Evolutionary conservation across 1,140 invertebrate species (phyloP), one percentile per base, ranked within the genome.

Genomic region (Trypoxylus dichotomus): DNA sequence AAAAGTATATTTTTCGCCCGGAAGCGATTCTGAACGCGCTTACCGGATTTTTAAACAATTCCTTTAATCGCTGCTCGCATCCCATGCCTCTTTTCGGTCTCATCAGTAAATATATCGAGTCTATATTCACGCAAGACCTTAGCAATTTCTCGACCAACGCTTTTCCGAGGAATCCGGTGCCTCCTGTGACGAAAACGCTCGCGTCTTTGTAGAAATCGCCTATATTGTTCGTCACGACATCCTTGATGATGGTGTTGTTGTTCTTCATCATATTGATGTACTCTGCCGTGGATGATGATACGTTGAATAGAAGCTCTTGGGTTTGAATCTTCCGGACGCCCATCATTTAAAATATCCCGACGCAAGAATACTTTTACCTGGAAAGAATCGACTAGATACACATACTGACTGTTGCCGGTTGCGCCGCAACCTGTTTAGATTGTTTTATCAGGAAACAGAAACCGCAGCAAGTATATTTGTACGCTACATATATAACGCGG

Each of bases 141-240:
- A 97, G 85, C 15, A 97, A 85, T 85, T 97, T 97, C 87, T 97
- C 95, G 0, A 96, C 89, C 15, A 97, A 86, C n/a, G 95, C 92
- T 87, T 97, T 96, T 1, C 95, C 96, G 81, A 97, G 89, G 84
- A 97, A 97, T 3, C 95, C 95, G 1, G 94, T 96, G 0, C 90
- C 92, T 32, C 92, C 92, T 73, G 90, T 90, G 77, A 91, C 88
- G 74, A 91, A 87, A 68, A 91, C 83, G 8, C 89, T 87, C 15
- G 89, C 83, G 7, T 86, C 87, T 32, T 82, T 82, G 83, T 90
- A 91, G 74, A 89, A 88, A 74, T 86, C 79, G 2, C 75, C 78
- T 13, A 80, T 84, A 68, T 83, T 83, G 81, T 84, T 79, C 11
- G 60, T 74, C 10, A 74, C 43, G 8, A 72, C 76, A 8, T 81